phyloP scores from a whole-genome alignment of 2,113 vertebrate species.

The Larimichthys crocea region DNA sequence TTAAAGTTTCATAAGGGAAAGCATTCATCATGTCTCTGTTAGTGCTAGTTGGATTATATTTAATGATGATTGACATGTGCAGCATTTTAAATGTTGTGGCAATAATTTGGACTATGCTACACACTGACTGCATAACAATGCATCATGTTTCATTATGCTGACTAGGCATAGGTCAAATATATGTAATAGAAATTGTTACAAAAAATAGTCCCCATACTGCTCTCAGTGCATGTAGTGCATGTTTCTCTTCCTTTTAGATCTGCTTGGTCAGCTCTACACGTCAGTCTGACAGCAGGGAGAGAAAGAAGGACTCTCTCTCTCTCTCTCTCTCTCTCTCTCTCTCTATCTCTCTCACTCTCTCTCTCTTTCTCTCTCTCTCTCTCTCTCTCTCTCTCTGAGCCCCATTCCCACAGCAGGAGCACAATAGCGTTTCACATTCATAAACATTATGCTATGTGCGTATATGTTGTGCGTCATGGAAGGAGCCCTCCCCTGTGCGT shows the following conservation, averaged over 20 bases:
- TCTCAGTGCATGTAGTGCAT: background rate
- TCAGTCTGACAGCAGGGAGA: slow-evolving; percentile 21
- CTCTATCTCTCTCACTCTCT: background rate
- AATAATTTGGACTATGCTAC: too few relatives aligned
- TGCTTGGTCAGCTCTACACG: slow-evolving; percentile 37
- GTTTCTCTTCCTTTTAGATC: slow-evolving; percentile 31
- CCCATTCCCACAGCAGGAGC: slow-evolving; percentile 44
- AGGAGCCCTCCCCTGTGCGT: slow-evolving; percentile 52
- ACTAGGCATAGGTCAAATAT: too few relatives aligned
- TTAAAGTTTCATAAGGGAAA: too few relatives aligned
- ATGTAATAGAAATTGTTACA: background rate
- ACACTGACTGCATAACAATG: too few relatives aligned
- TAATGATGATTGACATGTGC: background rate
- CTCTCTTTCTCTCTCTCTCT: background rate
- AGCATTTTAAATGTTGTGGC: background rate
- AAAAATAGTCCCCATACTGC: background rate
- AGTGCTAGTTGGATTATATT: background rate
- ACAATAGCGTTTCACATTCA: slow-evolving; percentile 70
- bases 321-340: background rate
- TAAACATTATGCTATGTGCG: slow-evolving; percentile 71
- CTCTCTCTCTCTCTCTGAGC: background rate
- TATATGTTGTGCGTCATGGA: slow-evolving; percentile 76
- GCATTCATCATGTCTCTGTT: too few relatives aligned
- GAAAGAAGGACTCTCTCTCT: slow-evolving; percentile 4
- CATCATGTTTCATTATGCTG: too few relatives aligned